phyloP scores from a whole-genome alignment of 2,113 vertebrate species.

The Silurus glanis region DNA sequence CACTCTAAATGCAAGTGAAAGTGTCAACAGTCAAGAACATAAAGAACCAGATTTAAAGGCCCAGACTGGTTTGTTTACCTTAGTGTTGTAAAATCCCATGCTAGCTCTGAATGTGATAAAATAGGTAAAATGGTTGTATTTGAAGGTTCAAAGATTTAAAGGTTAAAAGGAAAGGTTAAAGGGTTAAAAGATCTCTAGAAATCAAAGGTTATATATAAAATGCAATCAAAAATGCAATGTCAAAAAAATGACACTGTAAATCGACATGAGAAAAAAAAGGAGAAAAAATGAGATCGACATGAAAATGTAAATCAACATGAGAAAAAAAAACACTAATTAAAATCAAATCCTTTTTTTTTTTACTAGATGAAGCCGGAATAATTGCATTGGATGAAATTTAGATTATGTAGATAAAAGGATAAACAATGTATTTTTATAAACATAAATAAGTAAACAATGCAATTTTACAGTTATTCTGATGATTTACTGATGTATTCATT shows the following conservation, averaged over 20 bases:
- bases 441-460: no score
- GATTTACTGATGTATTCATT: not conserved
- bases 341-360: not conserved
- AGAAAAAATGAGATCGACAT: no score
- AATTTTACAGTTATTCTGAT: not conserved
- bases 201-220: not conserved
- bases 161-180: no score
- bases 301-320: no score
- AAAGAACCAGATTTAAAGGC: slow-evolving; percentile 15
- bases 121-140: not conserved
- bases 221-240: not conserved
- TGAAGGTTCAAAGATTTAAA: not conserved
- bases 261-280: no score
- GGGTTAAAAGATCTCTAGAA: not conserved
- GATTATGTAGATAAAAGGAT: not conserved
- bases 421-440: no score
- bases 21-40: slow-evolving; percentile 17
- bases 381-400: not conserved
- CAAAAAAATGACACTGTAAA: not conserved
- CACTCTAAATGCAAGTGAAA: slow-evolving; percentile 1
- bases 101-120: not conserved
- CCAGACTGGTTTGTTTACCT: slow-evolving; percentile 28
- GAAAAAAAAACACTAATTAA: no score
- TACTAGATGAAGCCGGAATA: not conserved
- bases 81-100: slow-evolving; percentile 1